Evolutionary conservation across 2,113 vertebrate species (phyloP), one percentile per base, ranked within the genome.

Genomic region (Aplodontia rufa): DNA sequence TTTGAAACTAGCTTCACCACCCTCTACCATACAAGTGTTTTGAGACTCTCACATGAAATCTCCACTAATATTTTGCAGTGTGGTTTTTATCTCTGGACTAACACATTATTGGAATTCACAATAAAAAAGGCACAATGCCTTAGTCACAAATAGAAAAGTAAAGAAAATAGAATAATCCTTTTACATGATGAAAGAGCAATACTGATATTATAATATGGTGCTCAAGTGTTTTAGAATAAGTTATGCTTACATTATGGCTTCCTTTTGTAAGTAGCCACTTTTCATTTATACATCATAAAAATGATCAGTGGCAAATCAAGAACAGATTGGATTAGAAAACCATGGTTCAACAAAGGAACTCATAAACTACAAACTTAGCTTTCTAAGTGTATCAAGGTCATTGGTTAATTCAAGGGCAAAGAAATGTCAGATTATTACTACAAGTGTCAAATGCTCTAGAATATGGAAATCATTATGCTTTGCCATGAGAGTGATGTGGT

Each of bases 361-460:
- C 20, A 85, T 47, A 90, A 75, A 97, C 64, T 93, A 64, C 2
- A 71, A 4, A 68, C 42, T 94, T 69, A 80, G 22, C 28, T 92
- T 55, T 90, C 66, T 91, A 96, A 98, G 95, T 96, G 69, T 80
- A 87, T 97, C 92, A 95, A 96, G 85, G 84, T 96, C 76, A 89
- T 96, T 78, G 96, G 53, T 79, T 97, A 98, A 98, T 95, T 96
- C 90, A 97, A 96, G 55, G 42, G 40, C 88, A 96, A 30, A 95
- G 49, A 96, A 96, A 92, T 94, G 87, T 93, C 69, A 97, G 95
- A 22, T 93, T 97, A 95, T 97, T 97, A 95, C 20, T 85, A 97
- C 40, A 96, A 96, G 88, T 89, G 82, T 85, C 90, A 98, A 97
- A 97, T 79, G 51, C 13, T 91, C 64, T 69, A 0, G 12, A 95